These are phyloP conservation scores for Myiotriccus ornatus DNA, from an alignment of 2,797 vertebrate genomes.

Conservation along the genomic window DNA sequence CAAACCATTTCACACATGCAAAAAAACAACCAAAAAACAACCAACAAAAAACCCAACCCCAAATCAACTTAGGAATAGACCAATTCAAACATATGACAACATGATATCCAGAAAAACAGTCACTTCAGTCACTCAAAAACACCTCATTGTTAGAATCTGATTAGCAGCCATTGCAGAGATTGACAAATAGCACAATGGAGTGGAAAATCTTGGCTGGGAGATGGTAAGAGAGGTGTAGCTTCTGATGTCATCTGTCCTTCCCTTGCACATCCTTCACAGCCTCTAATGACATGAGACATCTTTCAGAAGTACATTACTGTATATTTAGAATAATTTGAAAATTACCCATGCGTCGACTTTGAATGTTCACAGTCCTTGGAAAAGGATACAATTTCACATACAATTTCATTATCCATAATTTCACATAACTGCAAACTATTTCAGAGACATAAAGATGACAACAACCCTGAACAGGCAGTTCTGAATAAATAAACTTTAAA, in stretches of 20 bases:
- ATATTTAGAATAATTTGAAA: not conserved
- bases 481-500: not conserved
- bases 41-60: not conserved
- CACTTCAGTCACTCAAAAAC: constrained; percentile 22
- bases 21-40: not conserved
- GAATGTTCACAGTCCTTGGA: not conserved
- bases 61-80: constrained; percentile 33
- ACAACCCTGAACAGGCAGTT: not conserved
- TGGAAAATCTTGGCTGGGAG: not conserved
- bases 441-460: not conserved
- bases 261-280: not conserved
- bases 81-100: constrained; percentile 8
- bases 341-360: not conserved
- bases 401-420: not conserved
- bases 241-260: not conserved
- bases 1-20: constrained; percentile 1
- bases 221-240: not conserved
- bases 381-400: not conserved
- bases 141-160: not conserved
- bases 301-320: not conserved
- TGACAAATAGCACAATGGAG: not conserved
- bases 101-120: not conserved
- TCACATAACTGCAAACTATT: not conserved
- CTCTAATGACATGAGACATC: not conserved
- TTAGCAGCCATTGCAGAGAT: not conserved